These are phyloP conservation scores for Acinonyx jubatus DNA, from an alignment of 2,113 vertebrate species.

Conservation along the genomic window DNA sequence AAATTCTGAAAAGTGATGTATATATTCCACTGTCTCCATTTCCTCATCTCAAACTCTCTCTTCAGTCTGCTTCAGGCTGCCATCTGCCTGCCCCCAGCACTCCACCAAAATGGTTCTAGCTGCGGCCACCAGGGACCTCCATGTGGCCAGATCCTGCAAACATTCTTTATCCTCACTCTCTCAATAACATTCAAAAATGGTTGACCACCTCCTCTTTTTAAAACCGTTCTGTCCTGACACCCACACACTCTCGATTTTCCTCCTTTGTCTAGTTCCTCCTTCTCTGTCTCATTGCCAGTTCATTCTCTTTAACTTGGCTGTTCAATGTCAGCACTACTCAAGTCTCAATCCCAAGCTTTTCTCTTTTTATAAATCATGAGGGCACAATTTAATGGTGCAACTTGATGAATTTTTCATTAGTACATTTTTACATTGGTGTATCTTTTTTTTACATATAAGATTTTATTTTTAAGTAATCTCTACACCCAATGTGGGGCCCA, in stretches of 20 bases:
- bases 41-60: background rate
- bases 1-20: background rate
- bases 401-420: constrained; percentile 26
- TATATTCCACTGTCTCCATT: background rate
- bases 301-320: background rate
- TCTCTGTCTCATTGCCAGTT: background rate
- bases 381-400: background rate
- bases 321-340: background rate
- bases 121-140: background rate
- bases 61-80: background rate
- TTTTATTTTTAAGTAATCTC: too few species aligned
- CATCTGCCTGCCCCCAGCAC: background rate
- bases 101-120: background rate
- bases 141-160: background rate
- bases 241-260: background rate
- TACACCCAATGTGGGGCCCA: too few species aligned
- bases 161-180: background rate
- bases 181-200: background rate
- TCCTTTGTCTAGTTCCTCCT: background rate
- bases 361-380: background rate
- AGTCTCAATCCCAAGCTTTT: background rate
- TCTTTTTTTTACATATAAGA: background rate
- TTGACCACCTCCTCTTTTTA: background rate
- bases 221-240: background rate
- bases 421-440: background rate